Evolutionary conservation across 2,113 vertebrate species (phyloP).

Genomic region (Tapirus terrestris): DNA sequence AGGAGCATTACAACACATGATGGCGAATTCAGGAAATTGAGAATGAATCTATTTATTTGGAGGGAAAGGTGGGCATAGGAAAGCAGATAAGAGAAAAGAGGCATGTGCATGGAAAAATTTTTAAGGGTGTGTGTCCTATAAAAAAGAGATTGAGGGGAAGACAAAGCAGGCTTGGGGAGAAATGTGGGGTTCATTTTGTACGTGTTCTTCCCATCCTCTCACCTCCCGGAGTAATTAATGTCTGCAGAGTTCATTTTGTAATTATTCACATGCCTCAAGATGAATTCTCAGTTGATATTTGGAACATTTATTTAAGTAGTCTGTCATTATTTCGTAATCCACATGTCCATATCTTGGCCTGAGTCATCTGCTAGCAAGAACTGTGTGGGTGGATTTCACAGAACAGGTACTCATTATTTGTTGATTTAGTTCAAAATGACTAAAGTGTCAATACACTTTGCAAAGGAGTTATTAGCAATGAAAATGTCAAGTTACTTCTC

Average conservation of each 20-base stretch:
- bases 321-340: neutral
- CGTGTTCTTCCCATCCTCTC: neutral
- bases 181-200: neutral
- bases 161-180: neutral
- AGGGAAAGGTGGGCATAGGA: neutral
- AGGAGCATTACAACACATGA: neutral
- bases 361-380: neutral
- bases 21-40: neutral
- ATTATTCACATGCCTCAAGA: neutral
- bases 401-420: conserved; percentile 38
- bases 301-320: conserved; percentile 6
- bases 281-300: neutral
- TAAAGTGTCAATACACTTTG: conserved; percentile 42
- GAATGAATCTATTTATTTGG: neutral
- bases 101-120: neutral
- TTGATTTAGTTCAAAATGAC: conserved; percentile 52
- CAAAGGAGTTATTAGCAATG: conserved; percentile 35
- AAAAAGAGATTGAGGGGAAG: neutral
- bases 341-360: neutral
- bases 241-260: neutral
- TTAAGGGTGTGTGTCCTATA: neutral
- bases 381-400: conserved; percentile 27
- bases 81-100: neutral
- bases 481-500: conserved; percentile 62
- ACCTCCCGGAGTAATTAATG: neutral